Conservation (phyloP, 2,113 vertebrate species). For the Phrynosoma platyrhinos region DNA sequence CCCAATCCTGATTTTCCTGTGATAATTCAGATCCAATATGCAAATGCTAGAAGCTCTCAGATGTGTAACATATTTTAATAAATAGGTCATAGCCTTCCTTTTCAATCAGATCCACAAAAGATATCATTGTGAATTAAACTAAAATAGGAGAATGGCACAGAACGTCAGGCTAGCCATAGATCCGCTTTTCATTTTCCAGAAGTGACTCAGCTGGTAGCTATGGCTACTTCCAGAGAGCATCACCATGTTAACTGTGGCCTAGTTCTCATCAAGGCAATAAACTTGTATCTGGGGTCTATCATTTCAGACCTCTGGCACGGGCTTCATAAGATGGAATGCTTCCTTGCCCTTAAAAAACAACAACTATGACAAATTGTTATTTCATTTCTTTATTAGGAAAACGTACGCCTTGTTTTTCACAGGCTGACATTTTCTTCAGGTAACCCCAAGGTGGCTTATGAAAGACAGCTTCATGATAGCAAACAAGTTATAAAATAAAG, state of each 20-base stretch:
- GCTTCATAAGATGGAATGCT: background rate
- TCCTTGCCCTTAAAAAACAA: background rate
- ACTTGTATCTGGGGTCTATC: background rate
- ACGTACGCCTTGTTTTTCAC: background rate
- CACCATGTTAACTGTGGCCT: constrained; percentile 36
- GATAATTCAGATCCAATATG: constrained; percentile 49
- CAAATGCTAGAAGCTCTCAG: constrained; percentile 23
- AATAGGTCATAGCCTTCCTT: constrained; percentile 31
- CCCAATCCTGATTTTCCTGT: constrained; percentile 45
- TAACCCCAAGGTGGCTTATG: background rate
- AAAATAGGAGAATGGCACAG: constrained; percentile 50
- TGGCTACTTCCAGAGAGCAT: constrained; percentile 67
- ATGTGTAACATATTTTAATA: constrained; percentile 19
- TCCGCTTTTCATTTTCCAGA: constrained; percentile 64
- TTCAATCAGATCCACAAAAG: background rate
- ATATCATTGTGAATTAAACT: constrained; percentile 22
- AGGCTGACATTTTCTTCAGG: background rate
- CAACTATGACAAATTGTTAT: background rate
- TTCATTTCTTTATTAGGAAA: background rate
- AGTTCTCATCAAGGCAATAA: constrained; percentile 2
- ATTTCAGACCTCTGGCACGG: background rate
- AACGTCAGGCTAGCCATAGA: constrained; percentile 62
- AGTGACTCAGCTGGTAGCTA: constrained; percentile 74
- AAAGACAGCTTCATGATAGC: background rate
- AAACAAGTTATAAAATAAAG: background rate